Conservation (phyloP, 2,113 vertebrate genomes). For the Chaetodon auriga region DNA sequence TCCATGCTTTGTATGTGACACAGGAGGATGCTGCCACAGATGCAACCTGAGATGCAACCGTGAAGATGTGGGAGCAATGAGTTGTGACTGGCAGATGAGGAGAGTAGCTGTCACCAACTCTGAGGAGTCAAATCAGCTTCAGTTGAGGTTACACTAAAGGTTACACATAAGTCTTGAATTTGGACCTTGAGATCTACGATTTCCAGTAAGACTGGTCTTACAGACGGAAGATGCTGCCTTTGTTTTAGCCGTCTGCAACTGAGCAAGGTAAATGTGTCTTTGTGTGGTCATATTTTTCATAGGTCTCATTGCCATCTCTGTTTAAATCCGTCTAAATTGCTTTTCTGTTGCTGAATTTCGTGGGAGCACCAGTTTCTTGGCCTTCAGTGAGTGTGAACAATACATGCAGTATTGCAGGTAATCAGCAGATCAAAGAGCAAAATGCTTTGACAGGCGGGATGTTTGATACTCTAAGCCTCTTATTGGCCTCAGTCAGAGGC, state of each 20-base stretch:
- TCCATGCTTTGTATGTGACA: constrained; percentile 18
- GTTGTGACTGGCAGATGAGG: constrained; percentile 15
- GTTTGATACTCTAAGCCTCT: constrained; percentile 66
- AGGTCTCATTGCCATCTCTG: not conserved
- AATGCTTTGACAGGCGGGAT: constrained; percentile 4
- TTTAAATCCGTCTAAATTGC: not conserved
- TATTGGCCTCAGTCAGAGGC: constrained; percentile 35
- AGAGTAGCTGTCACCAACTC: constrained; percentile 8
- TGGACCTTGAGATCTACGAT: not conserved
- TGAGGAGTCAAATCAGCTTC: not conserved
- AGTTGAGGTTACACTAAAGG: not conserved
- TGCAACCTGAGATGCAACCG: constrained; percentile 67
- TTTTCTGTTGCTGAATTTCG: not conserved
- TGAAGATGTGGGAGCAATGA: constrained; percentile 43
- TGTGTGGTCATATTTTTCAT: not conserved
- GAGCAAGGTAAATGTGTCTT: constrained; percentile 3
- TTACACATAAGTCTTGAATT: not conserved
- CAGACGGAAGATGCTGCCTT: not conserved
- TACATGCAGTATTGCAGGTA: constrained; percentile 5
- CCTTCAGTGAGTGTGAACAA: not conserved
- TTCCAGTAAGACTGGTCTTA: not conserved
- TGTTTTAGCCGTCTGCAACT: not conserved
- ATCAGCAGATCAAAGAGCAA: constrained; percentile 41
- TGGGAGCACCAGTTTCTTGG: not conserved
- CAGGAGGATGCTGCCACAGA: constrained; percentile 43